Evolutionary conservation across 1,140 invertebrate genomes (phyloP), one percentile per base, ranked within the genome.

Genomic region (Ephestia elutella): DNA sequence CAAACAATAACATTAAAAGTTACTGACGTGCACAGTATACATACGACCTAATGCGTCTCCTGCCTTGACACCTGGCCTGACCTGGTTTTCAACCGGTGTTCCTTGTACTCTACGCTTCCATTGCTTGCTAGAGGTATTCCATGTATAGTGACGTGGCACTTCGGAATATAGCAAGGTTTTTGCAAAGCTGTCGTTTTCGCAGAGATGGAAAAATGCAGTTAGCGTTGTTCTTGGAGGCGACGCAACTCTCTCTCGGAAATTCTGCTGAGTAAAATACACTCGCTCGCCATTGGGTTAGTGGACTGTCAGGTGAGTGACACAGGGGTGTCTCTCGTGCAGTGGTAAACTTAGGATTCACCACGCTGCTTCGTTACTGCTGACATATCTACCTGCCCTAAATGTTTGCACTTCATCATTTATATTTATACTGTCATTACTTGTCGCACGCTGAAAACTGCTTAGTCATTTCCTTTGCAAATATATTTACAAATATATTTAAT

Each of bases 401-500:
- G 17, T 19, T 8, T 25, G 19, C 5, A 19, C 10, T 28, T 28
- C 65, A 62, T 73, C 63, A 63, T 65, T 86, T 69, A 50, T 28
- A 72, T 72, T 62, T n/a, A n/a, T n/a, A n/a, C n/a, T n/a, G n/a
- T n/a, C n/a, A n/a, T n/a, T n/a, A n/a, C n/a, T n/a, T n/a, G n/a
- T 20, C 49, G 57, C 2, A 55, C 30, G 55, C 57, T 63, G 70
- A 84, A 80, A 15, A 76, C 68, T 48, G 82, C 83, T 73, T 76
- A 71, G 68, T 88, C 82, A 60, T 65, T 81, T 19, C 80, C 80
- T 78, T 89, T 89, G 50, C 82, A 78, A 51, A 89, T 75, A 74
- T 88, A 89, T 63, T 87, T 89, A 66, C 75, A 89, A 67, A 90
- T 75, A 63, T 91, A 90, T 71, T 90, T 90, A 18, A 91, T 88